Base-by-base conservation (phyloP, 1,140 invertebrate genomes). In the Phenacoccus solenopsis region DNA sequence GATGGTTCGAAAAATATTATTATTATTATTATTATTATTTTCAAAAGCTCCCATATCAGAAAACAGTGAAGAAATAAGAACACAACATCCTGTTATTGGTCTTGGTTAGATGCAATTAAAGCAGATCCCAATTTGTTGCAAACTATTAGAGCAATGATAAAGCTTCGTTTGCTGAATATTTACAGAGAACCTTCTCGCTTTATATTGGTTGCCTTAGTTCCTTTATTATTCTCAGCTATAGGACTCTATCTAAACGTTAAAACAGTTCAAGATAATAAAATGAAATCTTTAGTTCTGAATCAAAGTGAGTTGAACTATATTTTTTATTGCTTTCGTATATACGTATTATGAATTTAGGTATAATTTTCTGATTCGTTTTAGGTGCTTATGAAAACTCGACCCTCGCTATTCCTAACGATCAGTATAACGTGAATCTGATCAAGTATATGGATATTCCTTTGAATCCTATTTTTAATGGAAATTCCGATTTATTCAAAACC, bases 241-340 rank as follows among this genome's bases (percentile, higher is more conserved):
- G 87, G 87, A 22, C 80, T 89, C 5, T 87, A 87, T 74, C 78
- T 89, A 61, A 85, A 87, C 72, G 87, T 85, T 13, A 82, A 84
- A 64, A 83, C 86, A 72, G 84, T 82, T 2, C 81, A 83, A 24
- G 83, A 86, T 71, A 80, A 82, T 61, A 83, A 81, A 70, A 84
- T 85, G 81, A 83, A 84, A 73, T 84, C 85, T 10, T 78, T 88
- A 22, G 79, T 79, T 72, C 76, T 88, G 30, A 84, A 78, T 70
- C 78, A 76, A 73, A 76, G 79, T 80, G 76, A 68, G 73, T 10
- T 49, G 38, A 32, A 32, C 30, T 5, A 32, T 32, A 7, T 32
- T 13, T 32, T 13, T 32, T 13, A 32, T 32, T 32, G 5, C 30
- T 7, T 32, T 32, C 13, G 13, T 13, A 32, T 32, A 32, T 7